Evolutionary conservation across 1,140 invertebrate genomes (phyloP).

Genomic region (Vollenhovia emeryi): DNA sequence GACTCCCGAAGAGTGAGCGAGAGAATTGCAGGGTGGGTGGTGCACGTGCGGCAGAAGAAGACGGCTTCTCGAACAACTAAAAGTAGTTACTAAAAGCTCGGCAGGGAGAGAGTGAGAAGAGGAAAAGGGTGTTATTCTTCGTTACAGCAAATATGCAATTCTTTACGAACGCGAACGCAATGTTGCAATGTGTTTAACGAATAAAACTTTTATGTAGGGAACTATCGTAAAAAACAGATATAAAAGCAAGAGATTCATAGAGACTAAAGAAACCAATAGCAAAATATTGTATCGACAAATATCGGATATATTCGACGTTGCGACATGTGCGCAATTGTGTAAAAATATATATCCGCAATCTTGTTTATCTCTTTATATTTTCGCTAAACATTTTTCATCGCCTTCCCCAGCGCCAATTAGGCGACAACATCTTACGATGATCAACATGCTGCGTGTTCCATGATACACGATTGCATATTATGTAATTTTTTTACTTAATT

Average conservation of each 20-base stretch:
- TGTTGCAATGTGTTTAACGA: slow-evolving; percentile 42
- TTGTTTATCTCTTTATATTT: not conserved
- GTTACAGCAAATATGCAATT: slow-evolving; percentile 47
- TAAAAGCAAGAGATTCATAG: not conserved
- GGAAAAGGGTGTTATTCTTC: slow-evolving; percentile 35
- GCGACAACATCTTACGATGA: not conserved
- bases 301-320: not conserved
- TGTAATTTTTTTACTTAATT: not conserved
- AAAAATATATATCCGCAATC: not conserved
- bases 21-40: slow-evolving; percentile 53
- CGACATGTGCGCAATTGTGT: not conserved
- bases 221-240: not conserved
- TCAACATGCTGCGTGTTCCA: not conserved
- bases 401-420: not conserved
- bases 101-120: not conserved
- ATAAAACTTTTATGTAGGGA: slow-evolving; percentile 32
- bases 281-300: not conserved
- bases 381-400: not conserved
- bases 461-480: not conserved
- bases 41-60: slow-evolving; percentile 62
- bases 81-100: slow-evolving; percentile 67
- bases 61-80: slow-evolving; percentile 65
- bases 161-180: slow-evolving; percentile 35
- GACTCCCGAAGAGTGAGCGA: slow-evolving; percentile 73
- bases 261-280: slow-evolving; percentile 3